Evolutionary conservation across 2,888 invertebrate genomes (phyloP).

Genomic region (Theodoxus fluviatilis): DNA sequence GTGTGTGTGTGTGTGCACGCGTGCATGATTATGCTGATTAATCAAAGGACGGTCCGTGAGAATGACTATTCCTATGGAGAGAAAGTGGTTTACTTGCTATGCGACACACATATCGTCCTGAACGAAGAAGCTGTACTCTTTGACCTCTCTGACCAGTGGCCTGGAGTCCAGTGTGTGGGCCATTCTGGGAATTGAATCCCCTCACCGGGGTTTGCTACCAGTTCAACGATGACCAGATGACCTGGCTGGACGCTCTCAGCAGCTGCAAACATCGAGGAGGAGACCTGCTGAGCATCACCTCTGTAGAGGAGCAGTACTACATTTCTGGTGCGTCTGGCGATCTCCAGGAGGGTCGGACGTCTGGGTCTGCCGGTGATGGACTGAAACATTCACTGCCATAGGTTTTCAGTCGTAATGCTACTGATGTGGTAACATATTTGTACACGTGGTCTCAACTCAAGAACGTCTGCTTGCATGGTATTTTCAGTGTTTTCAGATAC

Average conservation of each 20-base stretch:
- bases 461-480: too few relatives aligned
- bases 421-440: too few relatives aligned
- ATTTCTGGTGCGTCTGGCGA: constrained; percentile 43
- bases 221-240: constrained; percentile 38
- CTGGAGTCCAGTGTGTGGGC: constrained; percentile 43
- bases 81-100: too few relatives aligned
- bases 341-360: too few relatives aligned
- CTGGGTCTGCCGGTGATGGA: too few relatives aligned
- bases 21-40: neutral
- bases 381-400: too few relatives aligned
- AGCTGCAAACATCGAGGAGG: constrained; percentile 39
- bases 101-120: neutral
- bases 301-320: constrained; percentile 42
- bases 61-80: too few relatives aligned
- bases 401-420: too few relatives aligned
- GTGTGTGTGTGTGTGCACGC: neutral
- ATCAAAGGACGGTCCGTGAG: too few relatives aligned
- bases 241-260: constrained; percentile 41
- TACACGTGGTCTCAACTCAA: too few relatives aligned
- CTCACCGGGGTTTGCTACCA: constrained; percentile 41
- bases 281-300: constrained; percentile 40
- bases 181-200: constrained; percentile 44
- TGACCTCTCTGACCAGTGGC: constrained; percentile 32
- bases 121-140: neutral
- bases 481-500: too few relatives aligned